A percentile compares a stretch with the other conserved stretches of the same genome.
phyloP scores from a whole-genome alignment of 2,888 invertebrate genomes.

The Trichogramma evanescens region DNA sequence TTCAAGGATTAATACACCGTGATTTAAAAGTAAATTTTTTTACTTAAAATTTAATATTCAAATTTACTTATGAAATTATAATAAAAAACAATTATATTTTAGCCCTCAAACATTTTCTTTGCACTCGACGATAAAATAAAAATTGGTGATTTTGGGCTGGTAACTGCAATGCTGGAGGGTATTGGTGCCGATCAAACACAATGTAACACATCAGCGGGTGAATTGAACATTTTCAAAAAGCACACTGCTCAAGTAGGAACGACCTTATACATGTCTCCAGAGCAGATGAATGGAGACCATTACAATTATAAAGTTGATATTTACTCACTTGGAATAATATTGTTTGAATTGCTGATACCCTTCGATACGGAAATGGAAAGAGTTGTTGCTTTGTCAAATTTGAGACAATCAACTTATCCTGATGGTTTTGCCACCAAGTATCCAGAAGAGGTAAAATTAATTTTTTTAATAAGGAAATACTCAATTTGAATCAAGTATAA shows the following conservation, averaged over 20 bases:
- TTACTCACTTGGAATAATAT: slow-evolving; percentile 86
- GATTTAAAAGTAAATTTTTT: slow-evolving; percentile 72
- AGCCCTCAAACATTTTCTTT: slow-evolving; percentile 90
- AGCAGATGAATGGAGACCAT: slow-evolving; percentile 69
- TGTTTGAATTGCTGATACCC: slow-evolving; percentile 85
- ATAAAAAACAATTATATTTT: slow-evolving; percentile 22
- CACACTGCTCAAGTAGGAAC: slow-evolving; percentile 71
- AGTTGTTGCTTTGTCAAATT: slow-evolving; percentile 57
- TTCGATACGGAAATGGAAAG: slow-evolving; percentile 91
- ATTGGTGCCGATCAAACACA: slow-evolving; percentile 36
- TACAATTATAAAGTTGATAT: slow-evolving; percentile 93
- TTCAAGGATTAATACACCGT: slow-evolving; percentile 86
- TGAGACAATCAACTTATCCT: slow-evolving; percentile 66
- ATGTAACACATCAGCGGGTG: slow-evolving; percentile 28
- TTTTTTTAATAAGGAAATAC: background rate
- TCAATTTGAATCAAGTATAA: background rate
- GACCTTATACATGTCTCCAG: slow-evolving; percentile 95
- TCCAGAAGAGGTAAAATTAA: slow-evolving; percentile 60
- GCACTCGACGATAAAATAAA: slow-evolving; percentile 84
- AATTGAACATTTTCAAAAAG: slow-evolving; percentile 30
- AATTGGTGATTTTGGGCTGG: slow-evolving; percentile 98
- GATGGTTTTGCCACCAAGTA: slow-evolving; percentile 57
- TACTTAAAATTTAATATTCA: background rate
- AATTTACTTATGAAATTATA: background rate
- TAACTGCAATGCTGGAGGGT: slow-evolving; percentile 72